Base-by-base conservation (phyloP, 2,888 invertebrate species). In the Leptinotarsa haldemani region DNA sequence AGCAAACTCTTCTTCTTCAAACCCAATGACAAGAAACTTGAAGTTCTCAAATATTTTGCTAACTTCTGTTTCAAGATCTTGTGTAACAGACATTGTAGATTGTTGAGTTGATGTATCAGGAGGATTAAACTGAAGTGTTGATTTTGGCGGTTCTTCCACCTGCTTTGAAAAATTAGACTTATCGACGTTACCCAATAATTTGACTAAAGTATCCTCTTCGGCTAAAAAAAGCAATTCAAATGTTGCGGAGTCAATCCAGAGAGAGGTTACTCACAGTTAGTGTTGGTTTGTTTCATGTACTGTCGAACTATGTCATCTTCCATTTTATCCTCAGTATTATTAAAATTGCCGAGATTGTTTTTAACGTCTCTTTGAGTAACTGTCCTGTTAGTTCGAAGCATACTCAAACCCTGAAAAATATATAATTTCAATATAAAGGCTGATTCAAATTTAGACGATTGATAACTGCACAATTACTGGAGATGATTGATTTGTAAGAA, bases 11-110 rank as follows among this genome's bases (percentile, higher is more conserved):
- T 89, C 88, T 1, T 87, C 86, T 20, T 88, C 87, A 50, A 89
- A 88, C 65, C 88, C 89, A 56, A 85, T 84, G 3, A 92, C 82
- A 46, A 88, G 85, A 77, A 85, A 85, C 69, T 81, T 84, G 18
- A 81, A 74, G 65, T 82, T 81, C 64, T 78, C 79, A 74, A 82
- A 74, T 71, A 76, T 74, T 69, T 78, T 68, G 71, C 48, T 58
- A 46, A 70, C 47, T 61, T 79, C 76, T 0, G 79, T 77, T 15
- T 77, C 70, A 4, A 61, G 67, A n/a, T 79, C 77, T 53, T 77
- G 77, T 4, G 76, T 75, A 22, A 74, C 56, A 1, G 56, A 76
- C 70, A 67, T 77, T 58, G 67, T 71, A 61, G 69, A 75, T 63
- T 79, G 71, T 71, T 79, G 80, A 15, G 78, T 79, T 1, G 80